Evolutionary conservation across 2,797 vertebrate species (phyloP).

Genomic region (Syndactyla subalaris): DNA sequence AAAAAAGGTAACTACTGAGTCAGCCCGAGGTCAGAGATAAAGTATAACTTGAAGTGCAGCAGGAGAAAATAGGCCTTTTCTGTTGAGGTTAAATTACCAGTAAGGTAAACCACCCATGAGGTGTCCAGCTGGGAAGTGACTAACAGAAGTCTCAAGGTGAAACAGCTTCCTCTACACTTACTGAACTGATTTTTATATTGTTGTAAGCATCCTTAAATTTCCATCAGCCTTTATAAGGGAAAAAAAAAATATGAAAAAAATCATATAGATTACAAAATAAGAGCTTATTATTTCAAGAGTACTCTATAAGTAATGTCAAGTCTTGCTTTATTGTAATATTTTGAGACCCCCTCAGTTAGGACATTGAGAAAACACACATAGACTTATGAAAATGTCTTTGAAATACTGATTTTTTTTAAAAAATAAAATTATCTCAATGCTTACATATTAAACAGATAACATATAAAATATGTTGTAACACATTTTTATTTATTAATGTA

Average conservation of each 20-base stretch:
- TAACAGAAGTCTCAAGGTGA: slow-evolving; percentile 37
- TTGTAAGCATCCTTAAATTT: not conserved
- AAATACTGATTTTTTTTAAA: not conserved
- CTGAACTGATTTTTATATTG: not conserved
- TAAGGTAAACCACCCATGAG: not conserved
- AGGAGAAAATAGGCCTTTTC: not conserved
- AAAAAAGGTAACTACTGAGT: not conserved
- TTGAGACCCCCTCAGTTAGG: not conserved
- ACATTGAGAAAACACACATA: not conserved
- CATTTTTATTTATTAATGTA: not conserved
- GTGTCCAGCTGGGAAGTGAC: slow-evolving; percentile 3
- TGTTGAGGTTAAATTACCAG: not conserved
- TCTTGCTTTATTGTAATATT: not conserved
- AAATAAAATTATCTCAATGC: not conserved
- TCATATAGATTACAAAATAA: not conserved
- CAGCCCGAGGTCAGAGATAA: not conserved
- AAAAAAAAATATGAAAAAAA: not conserved
- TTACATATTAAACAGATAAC: not conserved
- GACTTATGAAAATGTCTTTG: not conserved
- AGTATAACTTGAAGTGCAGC: not conserved
- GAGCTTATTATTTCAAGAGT: not conserved
- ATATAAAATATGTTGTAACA: not conserved
- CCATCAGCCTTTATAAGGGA: not conserved
- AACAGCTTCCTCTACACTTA: not conserved
- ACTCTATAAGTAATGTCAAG: not conserved